Evolutionary conservation across 2,113 vertebrate species (phyloP).

Genomic region (Ameiurus melas): DNA sequence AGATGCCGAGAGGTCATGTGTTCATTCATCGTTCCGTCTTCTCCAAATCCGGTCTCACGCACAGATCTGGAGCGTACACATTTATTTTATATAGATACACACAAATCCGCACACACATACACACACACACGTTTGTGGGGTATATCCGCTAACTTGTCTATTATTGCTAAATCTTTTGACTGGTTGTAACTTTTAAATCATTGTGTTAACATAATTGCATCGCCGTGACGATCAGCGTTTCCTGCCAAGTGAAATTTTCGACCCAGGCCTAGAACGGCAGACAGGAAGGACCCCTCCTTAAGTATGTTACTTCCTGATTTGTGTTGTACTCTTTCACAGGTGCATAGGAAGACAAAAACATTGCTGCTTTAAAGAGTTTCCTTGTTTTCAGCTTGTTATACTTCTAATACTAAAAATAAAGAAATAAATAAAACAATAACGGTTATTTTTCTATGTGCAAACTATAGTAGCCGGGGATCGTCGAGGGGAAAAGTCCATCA

Average conservation of each 20-base stretch:
- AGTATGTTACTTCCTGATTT: slow-evolving; percentile 53
- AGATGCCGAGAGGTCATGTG: slow-evolving; percentile 19
- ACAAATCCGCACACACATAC: neutral
- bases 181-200: neutral
- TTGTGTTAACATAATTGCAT: neutral
- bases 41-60: neutral
- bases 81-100: neutral
- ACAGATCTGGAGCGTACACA: neutral
- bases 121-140: neutral
- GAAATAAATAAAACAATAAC: neutral
- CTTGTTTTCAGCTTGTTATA: neutral
- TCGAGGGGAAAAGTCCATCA: neutral
- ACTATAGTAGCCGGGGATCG: neutral
- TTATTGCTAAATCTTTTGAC: too few species aligned
- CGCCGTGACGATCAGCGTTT: slow-evolving; percentile 46
- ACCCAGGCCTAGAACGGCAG: slow-evolving; percentile 47
- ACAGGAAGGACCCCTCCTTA: slow-evolving; percentile 52
- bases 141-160: neutral
- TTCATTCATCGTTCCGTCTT: slow-evolving; percentile 1
- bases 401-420: neutral
- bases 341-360: slow-evolving; percentile 37
- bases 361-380: slow-evolving; percentile 1
- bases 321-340: slow-evolving; percentile 39
- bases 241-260: slow-evolving; percentile 49
- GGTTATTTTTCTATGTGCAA: neutral